Conservation (phyloP, 1,140 invertebrate genomes). For the Sarcophaga peregrina region DNA sequence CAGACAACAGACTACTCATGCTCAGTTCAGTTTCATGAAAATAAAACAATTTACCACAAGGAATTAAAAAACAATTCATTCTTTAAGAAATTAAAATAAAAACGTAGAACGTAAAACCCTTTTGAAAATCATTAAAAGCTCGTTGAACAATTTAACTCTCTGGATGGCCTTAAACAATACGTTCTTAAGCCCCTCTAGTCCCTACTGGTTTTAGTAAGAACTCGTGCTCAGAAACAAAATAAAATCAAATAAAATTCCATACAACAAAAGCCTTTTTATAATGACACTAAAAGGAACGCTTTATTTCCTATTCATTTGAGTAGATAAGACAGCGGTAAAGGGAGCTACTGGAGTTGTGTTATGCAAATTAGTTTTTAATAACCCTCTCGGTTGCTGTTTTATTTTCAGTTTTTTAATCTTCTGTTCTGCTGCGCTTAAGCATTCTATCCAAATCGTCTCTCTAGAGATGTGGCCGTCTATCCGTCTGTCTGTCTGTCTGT, state of each 20-base stretch:
- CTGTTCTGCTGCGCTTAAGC: not conserved
- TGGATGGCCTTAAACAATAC: no score
- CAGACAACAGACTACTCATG: no score
- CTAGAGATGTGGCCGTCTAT: not conserved
- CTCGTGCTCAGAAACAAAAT: conserved; percentile 23
- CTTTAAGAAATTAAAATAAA: not conserved
- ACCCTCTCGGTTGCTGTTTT: not conserved
- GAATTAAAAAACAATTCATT: no score
- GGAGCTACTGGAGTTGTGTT: not conserved
- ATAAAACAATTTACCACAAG: no score
- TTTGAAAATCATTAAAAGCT: conserved; percentile 30
- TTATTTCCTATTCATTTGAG: conserved; percentile 2
- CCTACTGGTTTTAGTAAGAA: conserved; percentile 32
- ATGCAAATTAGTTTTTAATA: conserved; percentile 44
- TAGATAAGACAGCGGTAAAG: not conserved
- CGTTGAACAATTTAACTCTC: not conserved
- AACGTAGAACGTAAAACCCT: not conserved
- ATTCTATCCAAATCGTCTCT: not conserved
- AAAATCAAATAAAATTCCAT: not conserved
- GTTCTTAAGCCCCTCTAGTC: conserved; percentile 8
- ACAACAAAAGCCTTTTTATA: not conserved
- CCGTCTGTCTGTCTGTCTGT: not conserved
- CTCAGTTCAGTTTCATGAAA: no score
- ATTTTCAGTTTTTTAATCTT: not conserved
- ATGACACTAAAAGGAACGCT: not conserved